Evolutionary conservation across 2,888 invertebrate species (phyloP), one percentile per base, ranked within the genome.

Genomic region (Melipona beecheii): DNA sequence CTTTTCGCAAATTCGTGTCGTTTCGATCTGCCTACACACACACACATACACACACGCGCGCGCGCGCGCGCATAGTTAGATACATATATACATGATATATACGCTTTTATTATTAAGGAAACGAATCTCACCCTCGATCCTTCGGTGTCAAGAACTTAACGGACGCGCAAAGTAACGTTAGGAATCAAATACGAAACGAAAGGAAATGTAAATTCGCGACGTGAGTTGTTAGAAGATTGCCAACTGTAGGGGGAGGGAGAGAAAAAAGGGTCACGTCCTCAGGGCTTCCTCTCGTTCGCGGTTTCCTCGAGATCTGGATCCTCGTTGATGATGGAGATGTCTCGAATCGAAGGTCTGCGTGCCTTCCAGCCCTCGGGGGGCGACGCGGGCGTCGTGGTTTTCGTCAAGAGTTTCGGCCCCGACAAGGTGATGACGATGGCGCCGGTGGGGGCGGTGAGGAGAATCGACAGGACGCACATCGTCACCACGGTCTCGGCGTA

Each of bases 291-390:
- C 69, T 90, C 90, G 80, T 83, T 88, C n/a, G 90, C 89, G 68
- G 90, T 92, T 72, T 92, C 93, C 78, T 97, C 97, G 43, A 96
- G 96, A 87, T 97, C 96, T 87, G 97, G 97, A 91, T 97, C 97
- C 92, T 98, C 97, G 92, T 97, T 97, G 93, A 97, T 97, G 93
- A 98, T 98, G 86, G 97, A 97, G 85, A 98, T 98, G 93, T 98
- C 98, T 70, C 98, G 96, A 78, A 98, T 97, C 0, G 98, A 98
- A 5, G 97, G 98, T 83, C 97, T 95, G 92, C 98, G 97, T 71
- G 97, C 97, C 87, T 97, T 96, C 98, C 98, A 98, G 79, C 97
- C 97, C 95, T 93, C 93, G 15, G 92, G 91, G 0, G 91, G 91
- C 0, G 87, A 95, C 83, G 96, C 96, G 1, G 97, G 97, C 86